phyloP scores from a whole-genome alignment of 2,888 invertebrate genomes.

The Drosophila parthenogenetica region DNA sequence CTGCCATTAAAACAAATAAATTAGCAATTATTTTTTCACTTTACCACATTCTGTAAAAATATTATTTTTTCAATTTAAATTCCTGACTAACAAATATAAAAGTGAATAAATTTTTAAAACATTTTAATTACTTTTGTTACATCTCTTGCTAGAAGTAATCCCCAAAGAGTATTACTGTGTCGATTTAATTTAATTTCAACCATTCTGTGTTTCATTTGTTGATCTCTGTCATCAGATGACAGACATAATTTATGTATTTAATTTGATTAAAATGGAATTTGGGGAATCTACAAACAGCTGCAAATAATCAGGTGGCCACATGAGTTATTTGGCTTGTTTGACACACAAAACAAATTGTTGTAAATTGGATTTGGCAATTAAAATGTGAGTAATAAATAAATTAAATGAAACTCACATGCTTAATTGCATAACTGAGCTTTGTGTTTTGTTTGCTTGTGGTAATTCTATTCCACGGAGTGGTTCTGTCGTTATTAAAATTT shows the following conservation, averaged over 20 bases:
- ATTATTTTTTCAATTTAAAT: too few species aligned
- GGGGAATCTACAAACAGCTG: slow-evolving; percentile 17
- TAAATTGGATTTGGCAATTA: slow-evolving; percentile 37
- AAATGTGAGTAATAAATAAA: slow-evolving; percentile 21
- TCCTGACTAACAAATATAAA: too few species aligned
- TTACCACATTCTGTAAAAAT: too few species aligned
- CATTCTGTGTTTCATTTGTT: slow-evolving; percentile 10
- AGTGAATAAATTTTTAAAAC: too few species aligned
- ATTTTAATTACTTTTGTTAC: too few species aligned
- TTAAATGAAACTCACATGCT: slow-evolving; percentile 2
- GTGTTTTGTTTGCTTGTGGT: neutral
- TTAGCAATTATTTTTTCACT: too few species aligned
- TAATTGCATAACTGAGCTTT: neutral
- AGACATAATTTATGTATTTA: slow-evolving; percentile 42
- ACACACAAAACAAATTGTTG: slow-evolving; percentile 8
- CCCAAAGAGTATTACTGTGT: neutral
- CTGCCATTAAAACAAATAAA: neutral
- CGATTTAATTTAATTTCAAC: slow-evolving; percentile 2
- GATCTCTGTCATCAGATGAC: slow-evolving; percentile 10
- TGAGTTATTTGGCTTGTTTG: neutral
- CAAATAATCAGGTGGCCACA: slow-evolving; percentile 29
- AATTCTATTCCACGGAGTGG: too few species aligned
- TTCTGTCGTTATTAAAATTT: slow-evolving; percentile 20
- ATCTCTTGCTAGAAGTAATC: too few species aligned
- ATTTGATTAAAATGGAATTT: slow-evolving; percentile 49